These are phyloP conservation scores for Lepus townsendii DNA, from an alignment of 2,797 vertebrate genomes.

Conservation along the genomic window DNA sequence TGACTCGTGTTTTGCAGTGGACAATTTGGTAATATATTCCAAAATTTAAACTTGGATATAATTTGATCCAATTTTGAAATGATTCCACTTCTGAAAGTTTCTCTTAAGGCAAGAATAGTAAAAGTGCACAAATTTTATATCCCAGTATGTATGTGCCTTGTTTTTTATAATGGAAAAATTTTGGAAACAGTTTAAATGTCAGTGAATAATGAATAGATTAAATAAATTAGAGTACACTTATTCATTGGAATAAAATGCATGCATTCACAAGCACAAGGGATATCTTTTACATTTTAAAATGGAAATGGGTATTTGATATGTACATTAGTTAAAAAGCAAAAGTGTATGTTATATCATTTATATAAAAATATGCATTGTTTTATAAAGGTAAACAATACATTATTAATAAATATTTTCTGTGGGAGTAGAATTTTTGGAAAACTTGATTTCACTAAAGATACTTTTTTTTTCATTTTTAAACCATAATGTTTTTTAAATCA, in stretches of 20 bases:
- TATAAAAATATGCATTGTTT: constrained; percentile 49
- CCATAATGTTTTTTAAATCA: background rate
- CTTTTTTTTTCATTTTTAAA: background rate
- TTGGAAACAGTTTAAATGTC: constrained; percentile 67
- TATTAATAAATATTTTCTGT: background rate
- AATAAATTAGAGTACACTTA: background rate
- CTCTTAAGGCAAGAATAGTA: constrained; percentile 12
- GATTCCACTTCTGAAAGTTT: constrained; percentile 43
- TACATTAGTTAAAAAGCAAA: background rate
- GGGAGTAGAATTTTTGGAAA: constrained; percentile 10
- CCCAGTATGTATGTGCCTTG: background rate
- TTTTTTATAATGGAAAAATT: constrained; percentile 41
- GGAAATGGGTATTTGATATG: background rate
- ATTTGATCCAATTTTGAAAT: constrained; percentile 47
- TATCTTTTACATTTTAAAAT: constrained; percentile 63
- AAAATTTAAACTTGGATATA: constrained; percentile 60
- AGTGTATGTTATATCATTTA: background rate
- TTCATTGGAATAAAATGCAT: background rate
- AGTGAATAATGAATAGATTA: constrained; percentile 67
- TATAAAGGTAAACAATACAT: constrained; percentile 42
- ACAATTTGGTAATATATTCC: constrained; percentile 7
- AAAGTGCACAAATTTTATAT: background rate
- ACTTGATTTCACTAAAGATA: background rate
- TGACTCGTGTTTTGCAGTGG: constrained; percentile 34
- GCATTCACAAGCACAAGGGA: background rate